Evolutionary conservation across 2,113 vertebrate species (phyloP), one percentile per base, ranked within the genome.

Genomic region (Cyprinodon brontotheroides): DNA sequence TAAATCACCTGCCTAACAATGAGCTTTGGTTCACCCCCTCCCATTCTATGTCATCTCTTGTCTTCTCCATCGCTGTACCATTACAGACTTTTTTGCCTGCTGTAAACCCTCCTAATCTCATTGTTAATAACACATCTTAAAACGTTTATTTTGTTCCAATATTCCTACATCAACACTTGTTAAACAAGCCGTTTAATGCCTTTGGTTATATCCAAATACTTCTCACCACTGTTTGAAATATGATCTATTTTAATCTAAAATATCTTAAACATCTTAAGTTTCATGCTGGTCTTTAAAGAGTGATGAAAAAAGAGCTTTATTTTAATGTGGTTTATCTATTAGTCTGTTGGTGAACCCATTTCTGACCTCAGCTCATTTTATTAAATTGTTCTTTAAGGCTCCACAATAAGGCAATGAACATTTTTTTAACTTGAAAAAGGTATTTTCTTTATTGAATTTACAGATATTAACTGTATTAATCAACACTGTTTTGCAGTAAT

Each of bases 1-100:
- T 93, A 94, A 94, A 93, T 93, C 92, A 95, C 87, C 83, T 91
- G 87, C 71, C 81, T 91, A 94, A 94, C 93, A 95, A 94, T 93
- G 89, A 88, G 82, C 70, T 78, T 83, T 81, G 89, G 89, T 89
- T 66, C 9, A 3, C 75, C 79, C 78, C 83, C 80, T 71, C 68
- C 75, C 72, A 48, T 81, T 77, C 50, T 74, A 67, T 48, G 22
- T 80, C 72, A 65, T 72, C 63, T 40, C 65, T 47, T 69, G 75
- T 85, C 81, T 78, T 75, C 63, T 76, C 48, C 63, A 77, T 78
- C 48, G 4, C 72, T 40, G 61, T 87, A 77, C 81, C 88, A 89
- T 90, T 81, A 75, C 72, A 62, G 86, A 77, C 76, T 48, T 74
- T 79, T 75, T 89, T 43, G 39, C 81, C 68, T 78, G 81, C 70